These are phyloP conservation scores for Trichonephila clavata DNA, from an alignment of 1,140 invertebrate species.

Conservation along the genomic window DNA sequence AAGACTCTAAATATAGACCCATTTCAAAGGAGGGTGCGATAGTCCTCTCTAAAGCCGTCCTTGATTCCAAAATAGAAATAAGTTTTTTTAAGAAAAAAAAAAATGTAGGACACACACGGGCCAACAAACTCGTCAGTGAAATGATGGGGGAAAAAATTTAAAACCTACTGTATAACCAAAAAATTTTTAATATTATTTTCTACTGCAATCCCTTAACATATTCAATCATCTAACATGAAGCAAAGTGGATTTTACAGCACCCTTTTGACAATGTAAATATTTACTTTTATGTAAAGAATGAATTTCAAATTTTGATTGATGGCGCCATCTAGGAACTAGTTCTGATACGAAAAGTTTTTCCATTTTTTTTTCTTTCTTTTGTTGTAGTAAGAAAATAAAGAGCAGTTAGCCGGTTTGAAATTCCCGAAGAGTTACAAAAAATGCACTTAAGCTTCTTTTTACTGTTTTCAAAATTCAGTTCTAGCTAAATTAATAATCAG, in stretches of 20 bases:
- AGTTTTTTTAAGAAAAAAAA: neutral
- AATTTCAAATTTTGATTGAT: neutral
- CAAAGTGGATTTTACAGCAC: neutral
- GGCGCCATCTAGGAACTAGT: neutral
- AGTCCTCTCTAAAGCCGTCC: constrained; percentile 32
- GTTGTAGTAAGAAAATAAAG: too few relatives aligned
- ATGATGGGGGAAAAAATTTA: neutral
- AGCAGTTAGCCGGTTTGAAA: too few relatives aligned
- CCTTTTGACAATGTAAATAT: constrained; percentile 46
- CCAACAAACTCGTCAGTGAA: neutral
- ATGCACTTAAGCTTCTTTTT: too few relatives aligned
- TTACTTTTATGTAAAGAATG: neutral
- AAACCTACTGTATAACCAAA: neutral
- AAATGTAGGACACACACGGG: neutral
- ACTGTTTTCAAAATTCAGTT: too few relatives aligned
- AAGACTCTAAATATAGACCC: constrained; percentile 64
- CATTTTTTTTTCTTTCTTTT: neutral
- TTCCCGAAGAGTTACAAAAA: too few relatives aligned
- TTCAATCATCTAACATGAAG: too few relatives aligned
- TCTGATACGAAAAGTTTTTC: neutral
- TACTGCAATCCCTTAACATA: too few relatives aligned
- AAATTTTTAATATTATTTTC: neutral
- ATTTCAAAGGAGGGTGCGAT: constrained; percentile 45
- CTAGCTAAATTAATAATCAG: too few relatives aligned
- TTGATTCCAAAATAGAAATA: constrained; percentile 72